Evolutionary conservation across 2,797 vertebrate genomes (phyloP), one percentile per base, ranked within the genome.

Genomic region (Notolepis coatsorum): DNA sequence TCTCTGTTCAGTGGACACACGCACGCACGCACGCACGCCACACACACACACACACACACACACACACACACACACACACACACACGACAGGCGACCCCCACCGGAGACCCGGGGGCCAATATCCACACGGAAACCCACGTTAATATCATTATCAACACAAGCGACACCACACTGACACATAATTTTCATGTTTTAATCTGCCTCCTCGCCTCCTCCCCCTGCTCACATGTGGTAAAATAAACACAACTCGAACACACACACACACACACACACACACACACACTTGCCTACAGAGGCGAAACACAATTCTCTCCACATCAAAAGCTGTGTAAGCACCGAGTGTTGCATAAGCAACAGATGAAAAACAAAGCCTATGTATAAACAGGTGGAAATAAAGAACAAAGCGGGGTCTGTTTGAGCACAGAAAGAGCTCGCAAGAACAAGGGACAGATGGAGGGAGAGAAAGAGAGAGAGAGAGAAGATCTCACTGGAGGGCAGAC

Each of bases 301-400:
- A 43, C 60, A 18, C 23, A 52, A 31, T 17, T 27, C 18, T 20
- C 30, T 38, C 25, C n/a, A 47, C 39, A 23, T 46, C 42, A 30
- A 58, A 58, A 58, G 55, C 42, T 47, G 30, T 58, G 20, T 37
- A 35, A 58, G 30, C 55, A 58, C 12, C 2, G 18, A 10, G 10
- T 13, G 18, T 35, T 46, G 15, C 54, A 23, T 43, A 42, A 27
- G 15, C 28, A 33, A 15, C 52, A 47, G 52, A 24, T 8, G 10
- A 64, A 15, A 13, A 15, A 54, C 38, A 64, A 28, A 38, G 18
- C 5, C 30, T 12, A 35, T 21, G 27, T 13, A 51, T 13, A 37
- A 59, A 59, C 31, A 37, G 54, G 37, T 56, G 38, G 33, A 45
- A 39, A 60, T 2, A 35, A 9, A 33, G 8, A 58, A 37, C 28